Base-by-base conservation (phyloP, 2,113 vertebrate species). In the Lichenostomus cassidix region DNA sequence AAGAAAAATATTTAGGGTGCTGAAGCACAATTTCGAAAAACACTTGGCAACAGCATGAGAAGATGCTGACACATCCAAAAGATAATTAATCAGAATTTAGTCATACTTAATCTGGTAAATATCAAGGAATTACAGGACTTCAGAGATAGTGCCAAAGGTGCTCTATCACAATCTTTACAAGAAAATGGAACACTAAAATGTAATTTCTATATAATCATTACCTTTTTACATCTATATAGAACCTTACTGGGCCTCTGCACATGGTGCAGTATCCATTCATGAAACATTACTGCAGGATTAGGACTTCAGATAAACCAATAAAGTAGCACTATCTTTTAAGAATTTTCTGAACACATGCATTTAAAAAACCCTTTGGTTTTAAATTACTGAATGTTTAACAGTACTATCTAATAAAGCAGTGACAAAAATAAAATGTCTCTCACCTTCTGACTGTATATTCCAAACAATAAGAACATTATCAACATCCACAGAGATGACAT, bases 391-490 rank as follows among this genome's bases (percentile, higher is more conserved):
- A 75, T 44, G 37, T 52, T 92, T 73, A 89, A 70, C 41, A 71
- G 24, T 28, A 49, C 35, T 85, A 83, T 42, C 9, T 56, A 29
- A 63, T 11, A 31, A 58, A 65, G 12, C 9, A 70, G 6, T 42
- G 77, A 87, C 10, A 90, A 93, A 49, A 50, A 12, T 3, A 16
- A 58, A 77, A 25, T 24, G 3, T 52, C 25, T 89, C 96, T 97
- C 91, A 99, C 99, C 99, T 98, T 98, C 98, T 91, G 98, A 98
- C 60, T 99, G 98, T 68, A 99, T 96, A 53, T 99, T 98, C 99
- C 99, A 99, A 95, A 99, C 98, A 58, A 99, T 98, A 96, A 99
- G 98, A 83, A 98, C 39, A 83, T 98, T 98, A n/a, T 98, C 96
- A 28, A 94, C 91, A 97, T 99, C 99, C 27, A 99, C 98, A 75